These are phyloP conservation scores for Neodiprion pinetum DNA, from an alignment of 1,140 invertebrate genomes.

Conservation along the genomic window DNA sequence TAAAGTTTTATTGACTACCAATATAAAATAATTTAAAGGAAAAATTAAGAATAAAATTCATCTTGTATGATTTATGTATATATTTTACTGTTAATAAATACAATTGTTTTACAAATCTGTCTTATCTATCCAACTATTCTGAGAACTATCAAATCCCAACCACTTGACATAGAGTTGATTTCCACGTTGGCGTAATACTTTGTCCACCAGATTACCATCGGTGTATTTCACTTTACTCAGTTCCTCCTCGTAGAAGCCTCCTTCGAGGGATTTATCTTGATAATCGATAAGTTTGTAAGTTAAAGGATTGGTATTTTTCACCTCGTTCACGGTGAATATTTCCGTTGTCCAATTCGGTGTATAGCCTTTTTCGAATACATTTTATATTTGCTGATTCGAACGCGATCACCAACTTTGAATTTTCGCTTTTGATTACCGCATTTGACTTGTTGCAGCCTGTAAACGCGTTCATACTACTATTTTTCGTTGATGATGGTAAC, in stretches of 20 bases:
- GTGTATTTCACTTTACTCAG: constrained; percentile 34
- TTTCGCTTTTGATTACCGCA: too few relatives aligned
- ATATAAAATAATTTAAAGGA: too few relatives aligned
- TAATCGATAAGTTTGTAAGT: background rate
- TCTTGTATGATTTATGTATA: too few relatives aligned
- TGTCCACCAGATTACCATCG: constrained; percentile 48
- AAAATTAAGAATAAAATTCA: too few relatives aligned
- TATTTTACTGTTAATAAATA: too few relatives aligned
- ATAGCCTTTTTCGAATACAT: constrained; percentile 15
- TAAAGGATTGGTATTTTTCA: constrained; percentile 3
- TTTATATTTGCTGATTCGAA: background rate
- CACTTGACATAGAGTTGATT: constrained; percentile 49
- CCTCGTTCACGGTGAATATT: background rate
- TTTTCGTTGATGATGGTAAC: background rate
- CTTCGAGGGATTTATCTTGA: background rate
- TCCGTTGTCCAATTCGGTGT: too few relatives aligned
- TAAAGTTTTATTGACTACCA: too few relatives aligned
- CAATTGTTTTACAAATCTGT: background rate
- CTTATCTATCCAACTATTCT: constrained; percentile 46
- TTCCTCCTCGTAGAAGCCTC: background rate
- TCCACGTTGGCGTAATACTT: constrained; percentile 37
- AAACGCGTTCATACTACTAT: too few relatives aligned
- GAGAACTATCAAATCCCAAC: constrained; percentile 41
- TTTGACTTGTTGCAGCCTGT: too few relatives aligned
- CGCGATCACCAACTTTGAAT: too few relatives aligned